phyloP scores from a whole-genome alignment of 1,140 invertebrate species.

The Pseudomyrmex cubaensis region DNA sequence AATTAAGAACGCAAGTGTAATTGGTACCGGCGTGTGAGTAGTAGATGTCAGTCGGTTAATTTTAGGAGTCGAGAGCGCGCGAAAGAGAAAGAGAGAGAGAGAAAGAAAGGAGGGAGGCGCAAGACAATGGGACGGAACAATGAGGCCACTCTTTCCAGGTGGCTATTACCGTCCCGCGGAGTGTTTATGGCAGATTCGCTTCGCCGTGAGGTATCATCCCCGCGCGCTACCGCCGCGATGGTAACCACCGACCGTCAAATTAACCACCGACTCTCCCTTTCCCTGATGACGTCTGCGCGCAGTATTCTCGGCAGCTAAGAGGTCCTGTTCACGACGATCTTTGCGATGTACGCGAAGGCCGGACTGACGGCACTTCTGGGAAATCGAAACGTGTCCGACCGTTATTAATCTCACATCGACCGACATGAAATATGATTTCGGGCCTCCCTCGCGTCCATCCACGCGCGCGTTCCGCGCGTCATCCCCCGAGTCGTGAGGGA shows the following conservation, averaged over 20 bases:
- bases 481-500: no score
- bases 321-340: slow-evolving; percentile 31
- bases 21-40: slow-evolving; percentile 42
- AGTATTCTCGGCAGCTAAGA: slow-evolving; percentile 30
- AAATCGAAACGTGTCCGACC: slow-evolving; percentile 73
- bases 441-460: no score
- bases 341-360: slow-evolving; percentile 20
- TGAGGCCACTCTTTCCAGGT: slow-evolving; percentile 50
- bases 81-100: no score
- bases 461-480: not conserved
- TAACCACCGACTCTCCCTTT: slow-evolving; percentile 61
- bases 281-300: slow-evolving; percentile 23
- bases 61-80: slow-evolving; percentile 13
- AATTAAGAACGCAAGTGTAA: slow-evolving; percentile 69
- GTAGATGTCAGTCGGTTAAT: slow-evolving; percentile 52
- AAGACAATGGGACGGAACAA: slow-evolving; percentile 69
- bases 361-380: slow-evolving; percentile 70
- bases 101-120: slow-evolving; percentile 26
- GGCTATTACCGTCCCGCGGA: slow-evolving; percentile 53
- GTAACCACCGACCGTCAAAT: slow-evolving; percentile 37
- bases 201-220: slow-evolving; percentile 72
- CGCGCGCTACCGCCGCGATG: not conserved
- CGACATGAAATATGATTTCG: slow-evolving; percentile 73
- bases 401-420: slow-evolving; percentile 74
- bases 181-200: slow-evolving; percentile 76